Percentiles rank a stretch among this genome's conserved stretches.
These are phyloP conservation scores for Rhodophaea formosa DNA, from an alignment of 2,888 invertebrate species.

Conservation along the genomic window DNA sequence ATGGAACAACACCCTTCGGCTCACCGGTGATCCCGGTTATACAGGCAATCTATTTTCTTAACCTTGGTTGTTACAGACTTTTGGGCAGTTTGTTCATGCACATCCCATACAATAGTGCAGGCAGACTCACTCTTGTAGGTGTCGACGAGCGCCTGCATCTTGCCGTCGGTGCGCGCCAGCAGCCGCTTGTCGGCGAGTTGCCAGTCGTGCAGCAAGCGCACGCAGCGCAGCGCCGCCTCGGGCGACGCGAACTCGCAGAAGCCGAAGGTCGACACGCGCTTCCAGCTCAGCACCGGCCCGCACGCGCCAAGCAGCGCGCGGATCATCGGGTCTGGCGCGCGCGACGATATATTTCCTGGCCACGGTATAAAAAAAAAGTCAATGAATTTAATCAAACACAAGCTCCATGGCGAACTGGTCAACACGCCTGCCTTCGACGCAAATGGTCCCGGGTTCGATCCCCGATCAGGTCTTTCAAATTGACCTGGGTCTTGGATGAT, in stretches of 20 bases:
- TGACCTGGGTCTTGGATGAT: too few relatives aligned
- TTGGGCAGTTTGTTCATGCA: too few relatives aligned
- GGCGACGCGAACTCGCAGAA: constrained; percentile 98
- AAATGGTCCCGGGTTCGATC: too few relatives aligned
- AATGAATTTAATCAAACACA: too few relatives aligned
- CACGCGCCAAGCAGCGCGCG: constrained; percentile 95
- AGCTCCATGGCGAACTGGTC: too few relatives aligned
- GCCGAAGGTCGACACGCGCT: constrained; percentile 97
- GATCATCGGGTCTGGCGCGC: constrained; percentile 97
- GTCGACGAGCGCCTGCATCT: constrained; percentile 96
- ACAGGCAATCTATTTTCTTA: too few relatives aligned
- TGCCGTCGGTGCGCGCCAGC: constrained; percentile 98
- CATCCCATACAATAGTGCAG: too few relatives aligned
- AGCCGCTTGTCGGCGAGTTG: constrained; percentile 95
- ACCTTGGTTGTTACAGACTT: too few relatives aligned
- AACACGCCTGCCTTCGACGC: too few relatives aligned
- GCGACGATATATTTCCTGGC: constrained; percentile 85
- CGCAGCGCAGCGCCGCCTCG: constrained; percentile 96
- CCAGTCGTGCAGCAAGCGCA: constrained; percentile 94
- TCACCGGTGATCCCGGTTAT: too few relatives aligned
- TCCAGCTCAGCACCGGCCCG: constrained; percentile 98
- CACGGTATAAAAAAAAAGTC: neutral
- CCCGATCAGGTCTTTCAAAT: too few relatives aligned
- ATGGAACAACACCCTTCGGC: too few relatives aligned
- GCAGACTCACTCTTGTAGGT: constrained; percentile 89